Evolutionary conservation across 2,797 vertebrate species (phyloP).

Genomic region (Zalophus californianus): DNA sequence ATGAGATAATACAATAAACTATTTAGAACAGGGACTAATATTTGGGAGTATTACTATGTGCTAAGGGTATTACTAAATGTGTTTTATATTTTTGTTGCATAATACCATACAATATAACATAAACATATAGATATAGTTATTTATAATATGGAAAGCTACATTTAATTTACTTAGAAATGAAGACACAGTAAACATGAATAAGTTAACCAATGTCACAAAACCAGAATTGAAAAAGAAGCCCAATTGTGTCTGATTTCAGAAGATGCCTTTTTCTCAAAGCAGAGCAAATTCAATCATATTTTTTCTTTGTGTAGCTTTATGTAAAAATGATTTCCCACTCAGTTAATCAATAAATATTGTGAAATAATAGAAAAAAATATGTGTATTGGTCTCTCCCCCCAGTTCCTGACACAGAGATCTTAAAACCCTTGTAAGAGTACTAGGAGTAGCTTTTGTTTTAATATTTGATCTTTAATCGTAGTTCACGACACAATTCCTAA

Average conservation of each 20-base stretch:
- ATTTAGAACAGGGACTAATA: background rate
- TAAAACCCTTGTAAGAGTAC: background rate
- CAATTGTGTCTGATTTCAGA: background rate
- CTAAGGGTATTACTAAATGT: background rate
- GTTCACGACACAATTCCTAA: background rate
- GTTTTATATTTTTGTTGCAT: background rate
- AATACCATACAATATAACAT: background rate
- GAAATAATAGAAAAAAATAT: background rate
- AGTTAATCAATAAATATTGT: background rate
- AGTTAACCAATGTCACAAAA: background rate
- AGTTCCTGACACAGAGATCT: background rate
- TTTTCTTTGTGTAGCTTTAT: background rate
- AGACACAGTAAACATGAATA: background rate
- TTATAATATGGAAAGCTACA: background rate
- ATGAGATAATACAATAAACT: background rate
- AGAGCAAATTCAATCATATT: background rate
- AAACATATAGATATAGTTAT: background rate
- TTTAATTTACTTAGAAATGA: background rate
- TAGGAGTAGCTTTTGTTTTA: background rate
- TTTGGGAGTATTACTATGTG: background rate
- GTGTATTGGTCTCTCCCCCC: background rate
- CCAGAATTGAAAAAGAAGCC: background rate
- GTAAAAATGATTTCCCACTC: background rate
- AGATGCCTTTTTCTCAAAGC: background rate
- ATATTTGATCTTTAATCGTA: background rate